Conservation (phyloP, 2,888 invertebrate species). For the Athetis lepigone region DNA sequence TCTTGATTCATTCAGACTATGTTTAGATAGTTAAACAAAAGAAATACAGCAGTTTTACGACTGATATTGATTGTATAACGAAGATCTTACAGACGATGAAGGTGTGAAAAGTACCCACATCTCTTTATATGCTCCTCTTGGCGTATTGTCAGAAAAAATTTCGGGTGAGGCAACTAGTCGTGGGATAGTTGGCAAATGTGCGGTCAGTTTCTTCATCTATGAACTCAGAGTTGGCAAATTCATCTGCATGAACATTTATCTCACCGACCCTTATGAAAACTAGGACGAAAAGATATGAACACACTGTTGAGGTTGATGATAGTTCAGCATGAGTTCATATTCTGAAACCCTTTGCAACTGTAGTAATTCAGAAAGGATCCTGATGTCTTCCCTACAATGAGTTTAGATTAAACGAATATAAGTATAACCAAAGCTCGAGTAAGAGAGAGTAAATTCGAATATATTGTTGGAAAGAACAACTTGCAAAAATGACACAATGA, state of each 20-base stretch:
- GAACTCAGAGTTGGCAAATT: constrained; percentile 46
- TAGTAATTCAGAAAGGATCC: neutral
- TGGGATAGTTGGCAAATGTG: constrained; percentile 46
- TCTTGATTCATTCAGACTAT: constrained; percentile 1
- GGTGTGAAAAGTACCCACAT: constrained; percentile 26
- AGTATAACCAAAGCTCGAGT: no score
- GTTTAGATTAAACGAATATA: no score
- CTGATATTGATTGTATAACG: neutral
- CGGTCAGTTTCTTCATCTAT: constrained; percentile 46
- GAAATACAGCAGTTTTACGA: neutral
- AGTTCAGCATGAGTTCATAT: neutral
- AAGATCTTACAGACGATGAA: neutral
- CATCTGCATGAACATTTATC: constrained; percentile 28
- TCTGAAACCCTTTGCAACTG: neutral
- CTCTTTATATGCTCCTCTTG: constrained; percentile 28
- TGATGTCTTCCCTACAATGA: no score
- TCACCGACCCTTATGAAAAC: constrained; percentile 37
- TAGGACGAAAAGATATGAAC: neutral
- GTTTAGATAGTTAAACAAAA: neutral
- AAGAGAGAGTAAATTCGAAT: no score
- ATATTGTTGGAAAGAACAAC: no score
- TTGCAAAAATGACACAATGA: no score
- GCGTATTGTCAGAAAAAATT: constrained; percentile 47
- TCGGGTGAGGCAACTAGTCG: constrained; percentile 37
- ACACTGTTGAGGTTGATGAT: constrained; percentile 7